Conservation (phyloP, 2,797 vertebrate genomes). For the Sebastes trivittatus region DNA sequence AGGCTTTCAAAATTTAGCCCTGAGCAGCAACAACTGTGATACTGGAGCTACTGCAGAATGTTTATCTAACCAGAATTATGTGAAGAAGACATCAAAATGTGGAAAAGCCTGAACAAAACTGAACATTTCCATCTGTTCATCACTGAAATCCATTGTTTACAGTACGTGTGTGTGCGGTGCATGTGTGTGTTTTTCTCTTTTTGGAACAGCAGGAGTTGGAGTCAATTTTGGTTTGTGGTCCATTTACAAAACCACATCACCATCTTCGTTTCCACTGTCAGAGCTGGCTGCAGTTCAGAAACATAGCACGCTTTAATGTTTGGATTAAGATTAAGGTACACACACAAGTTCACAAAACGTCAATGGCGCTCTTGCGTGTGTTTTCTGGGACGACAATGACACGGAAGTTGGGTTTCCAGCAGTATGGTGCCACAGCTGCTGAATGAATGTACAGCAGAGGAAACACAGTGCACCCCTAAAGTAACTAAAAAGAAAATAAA, state of each 20-base stretch:
- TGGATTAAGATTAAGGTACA: conserved; percentile 22
- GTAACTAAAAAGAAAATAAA: conserved; percentile 37
- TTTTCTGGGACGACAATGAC: conserved; percentile 7
- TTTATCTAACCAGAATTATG: background rate
- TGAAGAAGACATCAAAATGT: conserved; percentile 6
- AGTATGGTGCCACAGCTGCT: background rate
- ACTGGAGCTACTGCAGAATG: background rate
- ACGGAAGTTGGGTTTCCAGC: background rate
- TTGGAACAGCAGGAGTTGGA: conserved; percentile 24
- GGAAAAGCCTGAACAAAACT: background rate
- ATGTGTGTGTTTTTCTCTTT: conserved; percentile 34
- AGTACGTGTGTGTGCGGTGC: conserved; percentile 21
- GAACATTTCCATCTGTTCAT: conserved; percentile 34
- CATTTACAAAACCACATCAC: conserved; percentile 44
- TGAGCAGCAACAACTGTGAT: background rate
- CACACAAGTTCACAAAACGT: background rate
- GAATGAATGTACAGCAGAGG: conserved; percentile 9
- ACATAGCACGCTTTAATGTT: conserved; percentile 13
- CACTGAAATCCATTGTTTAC: conserved; percentile 38
- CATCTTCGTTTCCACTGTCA: conserved; percentile 26
- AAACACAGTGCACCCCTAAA: conserved; percentile 22
- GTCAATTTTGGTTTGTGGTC: conserved; percentile 46
- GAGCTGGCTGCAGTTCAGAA: conserved; percentile 10
- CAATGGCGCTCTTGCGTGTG: background rate
- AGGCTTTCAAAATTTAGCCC: background rate